A percentile compares a stretch with the other conserved stretches of the same genome.
phyloP scores from a whole-genome alignment of 2,888 invertebrate species.

The Hydropsyche betteni region DNA sequence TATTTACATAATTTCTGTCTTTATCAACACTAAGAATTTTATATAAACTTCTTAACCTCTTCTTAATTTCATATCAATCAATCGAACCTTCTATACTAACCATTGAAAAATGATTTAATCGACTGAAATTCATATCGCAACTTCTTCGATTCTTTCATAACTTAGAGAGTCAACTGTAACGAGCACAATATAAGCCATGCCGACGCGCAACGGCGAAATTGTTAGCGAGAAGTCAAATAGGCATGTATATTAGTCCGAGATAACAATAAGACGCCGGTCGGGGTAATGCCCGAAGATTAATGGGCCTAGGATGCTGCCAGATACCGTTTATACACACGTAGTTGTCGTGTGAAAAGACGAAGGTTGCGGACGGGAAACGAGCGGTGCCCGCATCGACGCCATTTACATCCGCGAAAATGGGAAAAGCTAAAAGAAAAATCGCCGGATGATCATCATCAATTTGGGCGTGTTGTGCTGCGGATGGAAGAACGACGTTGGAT shows the following conservation, averaged over 20 bases:
- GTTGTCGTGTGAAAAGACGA: background rate
- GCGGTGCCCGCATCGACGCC: background rate
- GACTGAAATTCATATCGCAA: no score
- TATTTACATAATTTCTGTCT: no score
- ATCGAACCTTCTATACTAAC: no score
- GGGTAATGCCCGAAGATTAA: slow-evolving; percentile 33
- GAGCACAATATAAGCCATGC: background rate
- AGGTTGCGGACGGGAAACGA: slow-evolving; percentile 6
- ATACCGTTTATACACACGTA: no score
- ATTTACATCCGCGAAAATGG: slow-evolving; percentile 5
- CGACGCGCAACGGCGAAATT: slow-evolving; percentile 16
- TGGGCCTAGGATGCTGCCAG: background rate
- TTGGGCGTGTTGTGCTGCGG: background rate
- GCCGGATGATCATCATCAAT: background rate
- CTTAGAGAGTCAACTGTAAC: no score
- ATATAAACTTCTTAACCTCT: no score
- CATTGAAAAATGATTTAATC: no score
- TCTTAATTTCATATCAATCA: no score
- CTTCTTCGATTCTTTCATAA: no score
- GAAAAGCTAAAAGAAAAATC: background rate
- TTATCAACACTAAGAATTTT: no score
- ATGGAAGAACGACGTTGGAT: no score
- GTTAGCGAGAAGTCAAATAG: slow-evolving; percentile 31
- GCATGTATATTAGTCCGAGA: slow-evolving; percentile 31
- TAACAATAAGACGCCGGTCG: slow-evolving; percentile 21